Base-by-base conservation (phyloP, 2,797 vertebrate species). In the Gymnopithys bicolor region DNA sequence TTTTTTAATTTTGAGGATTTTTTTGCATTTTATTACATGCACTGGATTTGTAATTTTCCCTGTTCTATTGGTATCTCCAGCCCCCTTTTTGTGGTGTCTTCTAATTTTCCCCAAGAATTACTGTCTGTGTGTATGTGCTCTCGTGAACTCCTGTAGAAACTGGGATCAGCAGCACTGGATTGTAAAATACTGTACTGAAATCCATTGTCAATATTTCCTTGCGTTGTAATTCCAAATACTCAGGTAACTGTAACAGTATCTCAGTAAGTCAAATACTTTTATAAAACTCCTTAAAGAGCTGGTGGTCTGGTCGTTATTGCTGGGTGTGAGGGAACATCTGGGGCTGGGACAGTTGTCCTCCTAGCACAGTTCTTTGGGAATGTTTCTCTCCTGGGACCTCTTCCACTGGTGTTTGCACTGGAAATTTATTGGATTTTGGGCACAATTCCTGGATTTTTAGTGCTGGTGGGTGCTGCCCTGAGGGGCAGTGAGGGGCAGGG, bases 201-300 rank as follows among this genome's bases (percentile, higher is more conserved):
- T 96, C 95, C 90, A 88, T 97, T 97, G 92, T 97, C 46, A 37
- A 95, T 76, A 95, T 95, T 95, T 96, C 94, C 96, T 97, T 97
- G 94, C 81, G 94, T 94, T 98, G 95, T 97, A 96, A 97, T 94
- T 97, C 97, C 89, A 94, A 91, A 97, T 97, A 95, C 97, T 97
- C 97, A 97, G 97, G 97, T 97, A 97, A 97, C 94, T 96, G 96
- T 96, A 95, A 96, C 97, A 96, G 84, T 96, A 95, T 91, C 94
- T 97, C 92, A 96, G 69, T 67, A 93, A 97, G 94, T 96, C 95
- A 97, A 95, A 94, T 96, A 96, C 95, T 97, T 97, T 97, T 97
- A 97, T 96, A 97, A 97, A 97, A 93, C 93, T 97, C 82, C 94
- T 96, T 91, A 91, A 96, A 67, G 74, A 96, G 53, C 78, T 94